A percentile compares a stretch with the other conserved stretches of the same genome.
Evolutionary conservation across 2,888 invertebrate species (phyloP).

Genomic region (Phymatocera aterrima): DNA sequence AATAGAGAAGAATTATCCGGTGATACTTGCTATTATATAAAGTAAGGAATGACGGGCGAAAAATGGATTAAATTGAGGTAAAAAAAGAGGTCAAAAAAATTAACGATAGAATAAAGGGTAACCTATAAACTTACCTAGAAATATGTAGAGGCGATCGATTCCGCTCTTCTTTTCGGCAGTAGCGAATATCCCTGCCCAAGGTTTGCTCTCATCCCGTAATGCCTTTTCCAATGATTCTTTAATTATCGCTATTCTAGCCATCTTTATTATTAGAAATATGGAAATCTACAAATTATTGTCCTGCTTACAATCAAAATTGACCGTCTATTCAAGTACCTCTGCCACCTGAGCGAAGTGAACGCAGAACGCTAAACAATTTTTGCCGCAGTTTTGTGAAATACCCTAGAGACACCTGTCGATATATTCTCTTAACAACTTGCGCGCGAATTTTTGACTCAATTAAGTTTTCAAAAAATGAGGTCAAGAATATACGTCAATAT

Average conservation of each 20-base stretch:
- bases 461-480: too few relatives aligned
- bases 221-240: constrained; percentile 80
- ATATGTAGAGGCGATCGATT: constrained; percentile 85
- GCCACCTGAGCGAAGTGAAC: background rate
- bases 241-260: constrained; percentile 76
- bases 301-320: constrained; percentile 4
- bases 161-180: constrained; percentile 84
- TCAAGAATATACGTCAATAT: too few relatives aligned
- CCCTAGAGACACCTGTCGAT: background rate
- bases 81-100: background rate
- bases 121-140: constrained; percentile 81
- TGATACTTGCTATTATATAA: constrained; percentile 9
- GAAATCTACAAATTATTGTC: background rate
- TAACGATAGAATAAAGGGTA: constrained; percentile 44
- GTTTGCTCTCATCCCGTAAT: constrained; percentile 82
- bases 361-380: background rate
- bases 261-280: constrained; percentile 51
- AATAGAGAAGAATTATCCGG: background rate
- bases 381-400: background rate
- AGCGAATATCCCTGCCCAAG: constrained; percentile 84
- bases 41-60: constrained; percentile 31
- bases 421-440: background rate
- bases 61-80: constrained; percentile 1
- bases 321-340: too few relatives aligned
- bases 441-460: background rate